These are phyloP conservation scores for Urechis unicinctus DNA, from an alignment of 2,888 invertebrate species.

Conservation along the genomic window DNA sequence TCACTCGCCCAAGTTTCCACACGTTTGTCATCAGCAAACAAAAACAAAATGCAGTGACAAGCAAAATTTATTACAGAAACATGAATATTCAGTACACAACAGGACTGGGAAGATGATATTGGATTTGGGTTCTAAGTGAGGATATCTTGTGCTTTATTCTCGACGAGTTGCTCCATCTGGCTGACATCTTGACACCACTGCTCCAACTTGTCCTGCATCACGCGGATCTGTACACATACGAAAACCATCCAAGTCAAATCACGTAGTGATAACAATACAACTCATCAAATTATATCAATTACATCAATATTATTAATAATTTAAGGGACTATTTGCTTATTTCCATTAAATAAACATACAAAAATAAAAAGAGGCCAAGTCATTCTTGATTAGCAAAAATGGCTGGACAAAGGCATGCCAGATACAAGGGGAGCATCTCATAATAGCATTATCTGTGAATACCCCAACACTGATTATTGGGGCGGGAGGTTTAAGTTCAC, in stretches of 20 bases:
- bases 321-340: not conserved
- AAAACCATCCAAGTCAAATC: not conserved
- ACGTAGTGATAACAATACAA: not conserved
- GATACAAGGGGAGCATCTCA: too few species aligned
- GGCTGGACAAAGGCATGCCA: too few species aligned
- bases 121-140: slow-evolving; percentile 54
- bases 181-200: slow-evolving; percentile 70
- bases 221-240: slow-evolving; percentile 15
- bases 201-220: slow-evolving; percentile 66
- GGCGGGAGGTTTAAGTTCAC: too few species aligned
- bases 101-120: not conserved
- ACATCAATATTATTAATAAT: not conserved
- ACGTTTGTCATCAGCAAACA: too few species aligned
- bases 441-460: too few species aligned
- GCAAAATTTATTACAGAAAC: not conserved
- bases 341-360: too few species aligned
- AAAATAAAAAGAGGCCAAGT: too few species aligned
- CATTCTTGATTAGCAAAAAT: too few species aligned
- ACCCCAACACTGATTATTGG: too few species aligned
- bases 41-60: not conserved
- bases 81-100: not conserved
- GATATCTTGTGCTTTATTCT: slow-evolving; percentile 71
- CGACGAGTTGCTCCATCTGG: slow-evolving; percentile 67
- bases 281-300: not conserved
- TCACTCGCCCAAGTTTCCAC: too few species aligned